Percentiles rank a stretch among this genome's conserved stretches.
These are phyloP conservation scores for Galaxias olidus DNA, from an alignment of 2,797 vertebrate species.

Conservation along the genomic window DNA sequence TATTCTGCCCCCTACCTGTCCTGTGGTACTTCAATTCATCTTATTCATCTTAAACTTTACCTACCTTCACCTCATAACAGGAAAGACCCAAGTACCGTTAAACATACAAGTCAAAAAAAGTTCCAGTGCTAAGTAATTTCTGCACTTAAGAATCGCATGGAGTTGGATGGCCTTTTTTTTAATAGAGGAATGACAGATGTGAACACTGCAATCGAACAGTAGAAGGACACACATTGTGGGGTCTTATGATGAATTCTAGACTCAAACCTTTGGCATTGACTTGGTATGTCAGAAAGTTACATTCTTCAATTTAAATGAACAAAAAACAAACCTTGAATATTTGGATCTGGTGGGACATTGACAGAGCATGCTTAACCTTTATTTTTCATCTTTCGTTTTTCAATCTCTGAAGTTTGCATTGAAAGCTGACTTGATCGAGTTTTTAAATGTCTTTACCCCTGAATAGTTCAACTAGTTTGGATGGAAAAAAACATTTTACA, in stretches of 20 bases:
- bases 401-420: slow-evolving; percentile 45
- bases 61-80: too few relatives aligned
- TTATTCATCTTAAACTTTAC: too few relatives aligned
- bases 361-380: slow-evolving; percentile 33
- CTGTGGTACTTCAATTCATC: too few relatives aligned
- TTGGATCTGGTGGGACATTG: slow-evolving; percentile 30
- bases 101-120: too few relatives aligned
- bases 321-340: slow-evolving; percentile 62
- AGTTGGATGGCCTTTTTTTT: too few relatives aligned
- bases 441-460: too few relatives aligned
- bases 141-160: slow-evolving; percentile 6
- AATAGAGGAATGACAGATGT: too few relatives aligned
- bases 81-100: too few relatives aligned
- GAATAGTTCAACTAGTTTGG: too few relatives aligned
- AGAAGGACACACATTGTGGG: slow-evolving; percentile 39
- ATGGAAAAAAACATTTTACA: too few relatives aligned
- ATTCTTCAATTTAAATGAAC: slow-evolving; percentile 54
- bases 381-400: slow-evolving; percentile 26
- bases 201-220: not conserved
- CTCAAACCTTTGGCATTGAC: slow-evolving; percentile 16
- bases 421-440: too few relatives aligned
- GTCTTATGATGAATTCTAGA: slow-evolving; percentile 35
- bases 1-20: too few relatives aligned
- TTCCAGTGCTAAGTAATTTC: not conserved
- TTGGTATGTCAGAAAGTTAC: slow-evolving; percentile 36